Base-by-base conservation (phyloP, 2,113 vertebrate species). In the Meles meles region DNA sequence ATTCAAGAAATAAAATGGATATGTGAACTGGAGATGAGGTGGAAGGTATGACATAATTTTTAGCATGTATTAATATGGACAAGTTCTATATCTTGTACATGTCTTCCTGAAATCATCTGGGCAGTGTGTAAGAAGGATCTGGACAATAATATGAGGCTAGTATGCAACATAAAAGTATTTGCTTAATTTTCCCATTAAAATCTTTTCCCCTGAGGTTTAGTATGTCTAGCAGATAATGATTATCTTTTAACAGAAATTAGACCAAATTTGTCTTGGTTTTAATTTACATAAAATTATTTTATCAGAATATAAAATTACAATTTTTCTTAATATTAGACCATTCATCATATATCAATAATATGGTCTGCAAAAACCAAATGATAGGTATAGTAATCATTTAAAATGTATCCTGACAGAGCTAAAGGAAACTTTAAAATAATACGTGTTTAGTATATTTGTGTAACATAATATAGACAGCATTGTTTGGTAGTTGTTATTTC, bases 201-300 rank as follows among this genome's bases (percentile, higher is more conserved):
- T 94, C 1, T 97, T 98, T 97, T 97, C 84, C 94, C 96, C 85
- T 65, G 87, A 98, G 77, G 92, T 90, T 93, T 69, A 90, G 59
- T 86, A 57, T 97, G 74, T 77, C 65, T 84, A 79, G 97, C 69
- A 94, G 61, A 87, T 92, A 72, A 1, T 74, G 5, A 4, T 25
- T 0, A 1, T 59, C 90, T 97, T 97, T 97, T 88, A 95, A 96
- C 93, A 97, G 10, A 97, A 77, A 96, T 97, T 95, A 94, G 98
- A 90, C n/a, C 96, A 85, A 97, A 97, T 95, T 89, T 67, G 55
- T 65, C 71, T 94, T 94, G 47, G 82, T 37, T 98, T 98, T 98
- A 97, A 97, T 97, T 98, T 97, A 98, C 52, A 65, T 93, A 87
- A 90, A 81, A 85, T 92, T 95, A 93, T 96, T 96, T 90, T 98